Conservation (phyloP, 2,888 invertebrate species). For the Dione juno region DNA sequence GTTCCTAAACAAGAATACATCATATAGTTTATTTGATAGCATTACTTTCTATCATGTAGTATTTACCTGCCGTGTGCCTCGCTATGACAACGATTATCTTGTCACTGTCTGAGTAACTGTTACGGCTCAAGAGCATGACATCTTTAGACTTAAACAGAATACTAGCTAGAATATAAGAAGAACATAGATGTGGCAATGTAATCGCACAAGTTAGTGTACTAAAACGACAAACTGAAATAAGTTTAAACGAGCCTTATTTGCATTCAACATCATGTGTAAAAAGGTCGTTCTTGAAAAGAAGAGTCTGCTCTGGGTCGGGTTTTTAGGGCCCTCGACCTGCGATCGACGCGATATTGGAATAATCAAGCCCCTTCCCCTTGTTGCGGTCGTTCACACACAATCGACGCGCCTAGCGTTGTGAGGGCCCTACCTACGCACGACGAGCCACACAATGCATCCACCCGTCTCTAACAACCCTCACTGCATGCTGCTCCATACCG, state of each 20-base stretch:
- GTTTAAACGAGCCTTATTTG: constrained; percentile 62
- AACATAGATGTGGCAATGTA: constrained; percentile 28
- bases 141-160: constrained; percentile 9
- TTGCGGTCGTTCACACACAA: constrained; percentile 81
- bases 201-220: constrained; percentile 27
- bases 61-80: constrained; percentile 12
- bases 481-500: constrained; percentile 55
- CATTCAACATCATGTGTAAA: constrained; percentile 64
- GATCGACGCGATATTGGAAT: constrained; percentile 74
- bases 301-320: constrained; percentile 56
- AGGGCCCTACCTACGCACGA: constrained; percentile 77
- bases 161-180: background rate
- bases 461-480: constrained; percentile 69
- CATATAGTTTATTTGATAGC: constrained; percentile 3
- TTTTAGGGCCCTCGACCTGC: constrained; percentile 73
- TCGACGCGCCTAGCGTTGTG: constrained; percentile 66
- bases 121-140: constrained; percentile 20
- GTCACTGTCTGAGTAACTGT: constrained; percentile 34
- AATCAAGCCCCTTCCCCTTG: constrained; percentile 78
- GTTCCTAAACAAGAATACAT: no score
- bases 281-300: constrained; percentile 49
- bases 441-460: constrained; percentile 73
- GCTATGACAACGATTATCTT: constrained; percentile 28
- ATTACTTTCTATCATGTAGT: constrained; percentile 26
- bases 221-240: constrained; percentile 43